Evolutionary conservation across 2,888 invertebrate genomes (phyloP).

Genomic region (Melinaea marsaeus): DNA sequence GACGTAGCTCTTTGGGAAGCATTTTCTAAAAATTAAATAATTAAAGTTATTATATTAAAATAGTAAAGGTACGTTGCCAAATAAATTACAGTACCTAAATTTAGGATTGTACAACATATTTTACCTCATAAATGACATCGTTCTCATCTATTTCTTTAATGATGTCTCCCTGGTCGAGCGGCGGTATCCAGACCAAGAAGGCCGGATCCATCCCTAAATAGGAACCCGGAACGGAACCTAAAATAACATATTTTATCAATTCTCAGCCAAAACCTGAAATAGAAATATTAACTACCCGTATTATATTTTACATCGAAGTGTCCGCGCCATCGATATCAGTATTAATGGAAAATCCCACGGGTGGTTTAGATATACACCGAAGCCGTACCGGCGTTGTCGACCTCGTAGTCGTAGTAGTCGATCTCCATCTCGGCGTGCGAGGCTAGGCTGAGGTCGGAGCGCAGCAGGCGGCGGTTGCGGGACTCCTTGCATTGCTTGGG

Average conservation of each 20-base stretch:
- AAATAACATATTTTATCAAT: slow-evolving; percentile 34
- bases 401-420: slow-evolving; percentile 94
- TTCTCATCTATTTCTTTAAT: slow-evolving; percentile 78
- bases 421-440: slow-evolving; percentile 89
- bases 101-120: slow-evolving; percentile 7
- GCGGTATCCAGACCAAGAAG: slow-evolving; percentile 92
- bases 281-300: not conserved
- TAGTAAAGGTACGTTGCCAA: no score
- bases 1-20: slow-evolving; percentile 64
- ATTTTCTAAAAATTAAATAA: slow-evolving; percentile 58
- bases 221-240: slow-evolving; percentile 89
- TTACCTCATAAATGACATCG: slow-evolving; percentile 67
- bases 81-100: no score
- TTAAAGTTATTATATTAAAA: no score
- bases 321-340: not conserved
- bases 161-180: slow-evolving; percentile 84
- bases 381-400: slow-evolving; percentile 80
- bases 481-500: slow-evolving; percentile 88
- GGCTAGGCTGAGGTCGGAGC: slow-evolving; percentile 88
- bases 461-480: slow-evolving; percentile 81
- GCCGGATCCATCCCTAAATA: slow-evolving; percentile 94
- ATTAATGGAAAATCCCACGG: not conserved
- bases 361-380: not conserved
- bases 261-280: slow-evolving; percentile 14
- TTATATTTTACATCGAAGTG: not conserved